Evolutionary conservation across 2,113 vertebrate genomes (phyloP).

Genomic region (Alexandromys fortis): DNA sequence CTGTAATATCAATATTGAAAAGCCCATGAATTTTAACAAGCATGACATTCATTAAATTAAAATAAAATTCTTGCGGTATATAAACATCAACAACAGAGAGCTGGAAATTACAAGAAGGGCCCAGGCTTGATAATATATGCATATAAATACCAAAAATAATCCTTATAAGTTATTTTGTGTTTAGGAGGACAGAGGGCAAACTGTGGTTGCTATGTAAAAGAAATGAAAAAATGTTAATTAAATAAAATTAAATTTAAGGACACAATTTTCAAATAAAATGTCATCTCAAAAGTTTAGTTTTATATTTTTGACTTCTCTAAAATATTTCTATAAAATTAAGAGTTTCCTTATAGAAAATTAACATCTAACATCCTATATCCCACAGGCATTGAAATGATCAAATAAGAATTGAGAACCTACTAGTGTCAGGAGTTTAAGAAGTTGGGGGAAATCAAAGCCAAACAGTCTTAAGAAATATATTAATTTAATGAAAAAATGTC

Average conservation of each 20-base stretch:
- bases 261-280: neutral
- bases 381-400: neutral
- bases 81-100: neutral
- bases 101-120: neutral
- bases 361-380: neutral
- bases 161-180: neutral
- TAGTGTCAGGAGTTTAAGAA: slow-evolving; percentile 49
- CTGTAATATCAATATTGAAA: neutral
- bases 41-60: neutral
- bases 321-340: slow-evolving; percentile 2
- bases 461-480: slow-evolving; percentile 73
- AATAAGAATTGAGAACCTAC: neutral
- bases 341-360: neutral
- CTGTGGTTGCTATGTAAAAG: neutral
- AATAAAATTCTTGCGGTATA: neutral
- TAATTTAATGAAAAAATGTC: slow-evolving; percentile 69
- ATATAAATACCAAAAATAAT: neutral
- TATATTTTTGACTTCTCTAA: neutral
- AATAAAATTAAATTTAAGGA: neutral
- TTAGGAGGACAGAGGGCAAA: neutral
- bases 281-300: neutral
- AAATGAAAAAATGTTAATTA: neutral
- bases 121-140: neutral
- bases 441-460: slow-evolving; percentile 74
- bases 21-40: neutral